Conservation (phyloP, 2,888 invertebrate species). For the Ormyrus labotus region DNA sequence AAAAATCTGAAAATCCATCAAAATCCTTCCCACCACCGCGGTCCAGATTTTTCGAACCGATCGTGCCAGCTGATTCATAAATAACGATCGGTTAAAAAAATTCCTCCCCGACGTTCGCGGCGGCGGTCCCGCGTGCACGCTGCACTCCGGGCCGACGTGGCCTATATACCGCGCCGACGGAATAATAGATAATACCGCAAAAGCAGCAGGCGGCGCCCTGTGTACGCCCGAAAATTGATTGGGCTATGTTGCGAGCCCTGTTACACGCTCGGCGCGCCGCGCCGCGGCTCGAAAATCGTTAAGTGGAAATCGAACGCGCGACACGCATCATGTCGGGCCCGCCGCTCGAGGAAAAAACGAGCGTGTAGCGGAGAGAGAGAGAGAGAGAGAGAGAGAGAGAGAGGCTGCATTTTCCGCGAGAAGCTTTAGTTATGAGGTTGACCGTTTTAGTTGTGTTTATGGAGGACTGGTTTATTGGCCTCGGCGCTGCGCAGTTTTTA, state of each 20-base stretch:
- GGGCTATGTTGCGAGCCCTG: constrained; percentile 60
- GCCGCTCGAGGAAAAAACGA: not conserved
- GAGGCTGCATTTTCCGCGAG: too few species aligned
- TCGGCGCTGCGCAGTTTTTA: too few species aligned
- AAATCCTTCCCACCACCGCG: too few species aligned
- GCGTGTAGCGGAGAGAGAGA: too few species aligned
- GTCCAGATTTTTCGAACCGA: too few species aligned
- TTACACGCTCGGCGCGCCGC: not conserved
- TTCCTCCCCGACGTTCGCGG: not conserved
- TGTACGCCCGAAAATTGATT: constrained; percentile 68
- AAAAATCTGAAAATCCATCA: too few species aligned
- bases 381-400: too few species aligned
- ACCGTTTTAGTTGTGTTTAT: too few species aligned
- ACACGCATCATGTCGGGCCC: not conserved
- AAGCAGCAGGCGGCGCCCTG: constrained; percentile 62
- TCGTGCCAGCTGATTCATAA: too few species aligned
- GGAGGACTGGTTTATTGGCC: too few species aligned
- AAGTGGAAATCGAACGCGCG: constrained; percentile 20
- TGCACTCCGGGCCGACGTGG: constrained; percentile 18
- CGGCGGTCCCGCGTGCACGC: not conserved
- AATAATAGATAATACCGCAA: constrained; percentile 72
- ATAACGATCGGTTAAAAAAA: too few species aligned
- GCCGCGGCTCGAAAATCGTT: constrained; percentile 32
- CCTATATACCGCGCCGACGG: constrained; percentile 17
- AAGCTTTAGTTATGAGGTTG: too few species aligned